Percentiles rank a stretch among this genome's conserved stretches.
These are phyloP conservation scores for Epinephelus malabaricus DNA, from an alignment of 2,797 vertebrate genomes.

Conservation along the genomic window DNA sequence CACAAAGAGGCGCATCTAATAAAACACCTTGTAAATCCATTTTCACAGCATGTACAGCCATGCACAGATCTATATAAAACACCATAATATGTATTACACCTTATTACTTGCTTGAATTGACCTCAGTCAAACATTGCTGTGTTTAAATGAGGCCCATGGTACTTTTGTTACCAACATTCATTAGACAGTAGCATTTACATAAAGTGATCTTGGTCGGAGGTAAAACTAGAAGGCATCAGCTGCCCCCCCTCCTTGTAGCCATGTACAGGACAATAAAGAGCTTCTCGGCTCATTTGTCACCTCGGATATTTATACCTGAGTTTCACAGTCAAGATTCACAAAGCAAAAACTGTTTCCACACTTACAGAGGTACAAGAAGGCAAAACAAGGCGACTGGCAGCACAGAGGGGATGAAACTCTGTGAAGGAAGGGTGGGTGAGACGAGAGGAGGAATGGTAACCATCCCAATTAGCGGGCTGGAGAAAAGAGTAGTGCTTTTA, in stretches of 20 bases:
- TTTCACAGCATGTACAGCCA: background rate
- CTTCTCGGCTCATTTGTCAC: constrained; percentile 24
- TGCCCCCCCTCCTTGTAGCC: too few relatives aligned
- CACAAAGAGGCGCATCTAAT: background rate
- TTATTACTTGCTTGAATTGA: background rate
- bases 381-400: constrained; percentile 60
- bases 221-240: background rate
- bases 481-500: constrained; percentile 73
- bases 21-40: background rate
- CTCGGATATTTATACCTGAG: constrained; percentile 50
- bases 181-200: background rate
- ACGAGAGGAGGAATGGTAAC: constrained; percentile 70
- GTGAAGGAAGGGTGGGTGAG: constrained; percentile 57
- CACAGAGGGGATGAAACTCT: constrained; percentile 56
- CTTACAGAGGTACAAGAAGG: constrained; percentile 47
- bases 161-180: background rate
- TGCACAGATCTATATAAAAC: background rate
- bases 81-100: background rate
- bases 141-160: background rate
- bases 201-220: background rate
- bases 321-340: constrained; percentile 36
- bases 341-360: constrained; percentile 41
- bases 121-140: constrained; percentile 1
- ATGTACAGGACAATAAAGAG: background rate
- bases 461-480: constrained; percentile 79